phyloP scores from a whole-genome alignment of 2,888 invertebrate genomes.

The Harpalus rufipes region DNA sequence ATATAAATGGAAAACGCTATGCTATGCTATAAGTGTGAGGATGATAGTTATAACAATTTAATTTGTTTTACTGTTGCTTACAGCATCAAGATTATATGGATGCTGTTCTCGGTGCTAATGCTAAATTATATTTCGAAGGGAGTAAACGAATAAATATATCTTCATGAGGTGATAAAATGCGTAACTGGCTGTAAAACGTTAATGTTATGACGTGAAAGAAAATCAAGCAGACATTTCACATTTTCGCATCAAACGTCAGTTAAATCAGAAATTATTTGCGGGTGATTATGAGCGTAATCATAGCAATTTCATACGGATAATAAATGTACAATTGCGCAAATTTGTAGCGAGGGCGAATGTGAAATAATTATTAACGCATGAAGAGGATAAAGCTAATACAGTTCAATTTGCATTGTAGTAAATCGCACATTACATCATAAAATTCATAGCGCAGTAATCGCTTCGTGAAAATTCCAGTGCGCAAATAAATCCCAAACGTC shows the following conservation, averaged over 20 bases:
- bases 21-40: too few relatives aligned
- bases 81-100: background rate
- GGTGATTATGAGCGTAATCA: constrained; percentile 18
- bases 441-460: constrained; percentile 8
- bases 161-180: background rate
- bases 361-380: constrained; percentile 24
- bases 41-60: too few relatives aligned
- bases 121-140: background rate
- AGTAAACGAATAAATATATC: background rate
- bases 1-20: too few relatives aligned
- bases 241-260: background rate
- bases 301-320: constrained; percentile 8
- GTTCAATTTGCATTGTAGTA: constrained; percentile 30
- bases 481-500: constrained; percentile 27
- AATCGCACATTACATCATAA: constrained; percentile 25
- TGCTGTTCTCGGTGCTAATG: background rate
- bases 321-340: constrained; percentile 33
- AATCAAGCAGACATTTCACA: background rate
- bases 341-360: constrained; percentile 5
- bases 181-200: background rate
- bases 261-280: background rate
- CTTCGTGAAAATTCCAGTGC: background rate
- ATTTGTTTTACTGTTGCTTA: too few relatives aligned
- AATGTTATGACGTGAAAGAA: background rate
- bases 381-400: constrained; percentile 22